phyloP scores from a whole-genome alignment of 1,140 invertebrate species.

The Drosophila tropicalis region DNA sequence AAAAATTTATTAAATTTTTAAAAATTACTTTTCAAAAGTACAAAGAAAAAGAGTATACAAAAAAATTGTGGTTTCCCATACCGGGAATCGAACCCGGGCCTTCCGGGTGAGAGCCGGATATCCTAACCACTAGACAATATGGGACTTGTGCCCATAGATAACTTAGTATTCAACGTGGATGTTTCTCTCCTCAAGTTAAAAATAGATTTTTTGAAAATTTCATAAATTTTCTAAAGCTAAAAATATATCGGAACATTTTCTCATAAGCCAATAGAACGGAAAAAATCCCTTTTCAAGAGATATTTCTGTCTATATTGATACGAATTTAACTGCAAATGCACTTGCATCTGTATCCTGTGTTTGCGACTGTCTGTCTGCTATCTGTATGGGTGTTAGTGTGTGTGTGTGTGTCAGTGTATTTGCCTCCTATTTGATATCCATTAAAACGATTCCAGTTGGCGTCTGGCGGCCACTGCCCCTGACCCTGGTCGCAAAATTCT shows the following conservation, averaged over 20 bases:
- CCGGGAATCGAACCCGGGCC: conserved; percentile 23
- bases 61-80: neutral
- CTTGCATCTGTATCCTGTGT: conserved; percentile 32
- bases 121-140: conserved; percentile 25
- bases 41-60: neutral
- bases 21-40: no score
- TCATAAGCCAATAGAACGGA: neutral
- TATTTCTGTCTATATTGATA: conserved; percentile 29
- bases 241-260: neutral
- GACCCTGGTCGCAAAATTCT: conserved; percentile 26
- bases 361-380: conserved; percentile 39
- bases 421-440: conserved; percentile 77
- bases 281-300: neutral
- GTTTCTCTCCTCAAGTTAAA: neutral
- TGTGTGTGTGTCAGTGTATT: conserved; percentile 38
- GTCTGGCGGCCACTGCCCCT: conserved; percentile 46
- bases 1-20: no score
- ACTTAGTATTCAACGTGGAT: neutral
- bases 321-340: conserved; percentile 19
- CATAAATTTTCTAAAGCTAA: neutral
- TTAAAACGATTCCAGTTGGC: conserved; percentile 71
- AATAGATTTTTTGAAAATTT: neutral
- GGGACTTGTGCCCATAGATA: neutral
- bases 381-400: conserved; percentile 26
- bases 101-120: conserved; percentile 24